phyloP scores from a whole-genome alignment of 2,113 vertebrate genomes.

The Patagioenas fasciata region DNA sequence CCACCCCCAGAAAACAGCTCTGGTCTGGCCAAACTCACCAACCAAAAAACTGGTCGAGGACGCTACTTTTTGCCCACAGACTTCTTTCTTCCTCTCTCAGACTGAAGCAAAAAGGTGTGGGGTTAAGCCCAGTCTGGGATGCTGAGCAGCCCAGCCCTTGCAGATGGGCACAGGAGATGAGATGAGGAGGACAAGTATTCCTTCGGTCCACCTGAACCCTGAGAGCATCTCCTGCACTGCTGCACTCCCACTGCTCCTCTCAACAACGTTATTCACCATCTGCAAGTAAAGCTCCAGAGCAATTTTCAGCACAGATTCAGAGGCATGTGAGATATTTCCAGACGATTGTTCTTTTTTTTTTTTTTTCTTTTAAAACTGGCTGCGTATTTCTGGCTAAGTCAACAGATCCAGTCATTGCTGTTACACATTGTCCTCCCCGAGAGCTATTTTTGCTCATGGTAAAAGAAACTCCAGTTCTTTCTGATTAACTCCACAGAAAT shows the following conservation, averaged over 20 bases:
- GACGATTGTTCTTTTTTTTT: not conserved
- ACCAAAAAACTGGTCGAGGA: not conserved
- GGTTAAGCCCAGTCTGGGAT: not conserved
- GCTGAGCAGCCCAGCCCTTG: not conserved
- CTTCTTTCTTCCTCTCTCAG: not conserved
- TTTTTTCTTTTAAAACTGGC: not conserved
- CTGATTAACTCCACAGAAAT: conserved; percentile 39
- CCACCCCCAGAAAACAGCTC: not conserved
- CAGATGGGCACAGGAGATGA: not conserved
- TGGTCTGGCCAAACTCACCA: not conserved
- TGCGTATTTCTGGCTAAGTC: not conserved
- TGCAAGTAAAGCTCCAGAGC: not conserved
- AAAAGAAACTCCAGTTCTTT: conserved; percentile 20
- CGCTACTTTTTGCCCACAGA: not conserved
- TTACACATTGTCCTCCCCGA: conserved; percentile 26
- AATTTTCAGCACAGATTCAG: not conserved
- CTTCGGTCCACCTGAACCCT: not conserved
- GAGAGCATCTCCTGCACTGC: not conserved
- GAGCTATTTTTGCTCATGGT: conserved; percentile 2
- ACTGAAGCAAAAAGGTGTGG: not conserved
- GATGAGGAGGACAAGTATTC: not conserved
- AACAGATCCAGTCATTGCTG: conserved; percentile 30
- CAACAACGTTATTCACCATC: not conserved
- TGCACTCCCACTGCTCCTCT: not conserved
- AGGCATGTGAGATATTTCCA: not conserved